phyloP scores from a whole-genome alignment of 2,797 vertebrate species.

The Discoglossus pictus region DNA sequence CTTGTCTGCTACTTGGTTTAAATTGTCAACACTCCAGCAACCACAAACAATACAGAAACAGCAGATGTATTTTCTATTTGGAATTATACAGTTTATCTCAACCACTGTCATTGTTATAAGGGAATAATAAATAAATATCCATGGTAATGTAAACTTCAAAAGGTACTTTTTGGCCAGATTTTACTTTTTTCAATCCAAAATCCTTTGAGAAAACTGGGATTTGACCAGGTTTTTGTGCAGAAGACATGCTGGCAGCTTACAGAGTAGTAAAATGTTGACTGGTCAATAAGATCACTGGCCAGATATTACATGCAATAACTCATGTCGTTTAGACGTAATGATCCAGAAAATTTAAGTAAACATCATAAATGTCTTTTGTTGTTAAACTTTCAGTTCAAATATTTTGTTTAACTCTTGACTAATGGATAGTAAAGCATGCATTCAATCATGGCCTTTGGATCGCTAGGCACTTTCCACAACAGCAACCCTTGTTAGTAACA shows the following conservation, averaged over 20 bases:
- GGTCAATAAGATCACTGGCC: slow-evolving; percentile 76
- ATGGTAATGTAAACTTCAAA: slow-evolving; percentile 83
- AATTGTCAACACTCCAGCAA: slow-evolving; percentile 84
- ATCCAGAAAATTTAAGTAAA: slow-evolving; percentile 80
- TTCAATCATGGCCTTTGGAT: slow-evolving; percentile 53
- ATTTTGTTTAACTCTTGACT: slow-evolving; percentile 75
- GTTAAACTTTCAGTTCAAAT: slow-evolving; percentile 75
- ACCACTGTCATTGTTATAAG: slow-evolving; percentile 82
- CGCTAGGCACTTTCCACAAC: slow-evolving; percentile 48
- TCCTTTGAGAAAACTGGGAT: slow-evolving; percentile 73
- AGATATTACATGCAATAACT: slow-evolving; percentile 74
- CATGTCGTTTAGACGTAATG: slow-evolving; percentile 74
- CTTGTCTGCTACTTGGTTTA: slow-evolving; percentile 81
- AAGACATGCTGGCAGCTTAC: slow-evolving; percentile 71
- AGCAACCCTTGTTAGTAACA: slow-evolving; percentile 30
- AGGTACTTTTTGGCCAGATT: slow-evolving; percentile 76
- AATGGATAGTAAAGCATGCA: slow-evolving; percentile 63
- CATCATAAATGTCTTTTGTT: slow-evolving; percentile 80
- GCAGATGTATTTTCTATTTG: slow-evolving; percentile 90
- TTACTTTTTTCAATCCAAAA: slow-evolving; percentile 69
- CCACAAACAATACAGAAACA: slow-evolving; percentile 81
- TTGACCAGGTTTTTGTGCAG: slow-evolving; percentile 64
- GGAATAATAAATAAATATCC: slow-evolving; percentile 85
- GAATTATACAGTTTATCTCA: slow-evolving; percentile 84
- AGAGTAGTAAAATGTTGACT: slow-evolving; percentile 68